Conservation (phyloP, 2,888 invertebrate genomes). For the Erpobdella octoculata region DNA sequence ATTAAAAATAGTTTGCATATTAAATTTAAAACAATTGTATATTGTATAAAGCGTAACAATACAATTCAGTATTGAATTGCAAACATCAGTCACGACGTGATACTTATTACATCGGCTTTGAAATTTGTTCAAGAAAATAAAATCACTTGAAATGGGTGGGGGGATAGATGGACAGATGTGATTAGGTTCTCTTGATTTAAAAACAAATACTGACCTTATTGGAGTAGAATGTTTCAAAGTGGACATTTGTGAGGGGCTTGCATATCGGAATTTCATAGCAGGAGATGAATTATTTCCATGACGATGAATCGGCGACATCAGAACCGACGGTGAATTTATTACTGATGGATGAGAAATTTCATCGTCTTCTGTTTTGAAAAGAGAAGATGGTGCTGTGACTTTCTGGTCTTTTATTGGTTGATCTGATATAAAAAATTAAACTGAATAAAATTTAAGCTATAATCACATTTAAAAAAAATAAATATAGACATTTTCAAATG, state of each 20-base stretch:
- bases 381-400: neutral
- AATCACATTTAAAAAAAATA: neutral
- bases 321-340: neutral
- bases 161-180: no score
- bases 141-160: no score
- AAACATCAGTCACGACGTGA: no score
- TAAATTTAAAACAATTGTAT: no score
- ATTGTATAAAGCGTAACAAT: no score
- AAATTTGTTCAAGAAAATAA: no score
- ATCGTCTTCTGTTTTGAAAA: neutral
- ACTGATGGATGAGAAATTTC: neutral
- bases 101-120: no score
- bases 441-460: neutral
- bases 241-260: neutral
- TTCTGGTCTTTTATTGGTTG: neutral
- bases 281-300: neutral
- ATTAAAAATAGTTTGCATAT: no score
- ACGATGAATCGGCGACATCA: no score
- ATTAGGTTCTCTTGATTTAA: no score
- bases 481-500: neutral
- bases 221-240: neutral
- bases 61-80: no score
- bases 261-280: neutral
- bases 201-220: neutral
- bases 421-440: neutral